Percentiles rank a stretch among this genome's conserved stretches.
These are phyloP conservation scores for Nezara viridula DNA, from an alignment of 2,888 invertebrate genomes.

Conservation along the genomic window DNA sequence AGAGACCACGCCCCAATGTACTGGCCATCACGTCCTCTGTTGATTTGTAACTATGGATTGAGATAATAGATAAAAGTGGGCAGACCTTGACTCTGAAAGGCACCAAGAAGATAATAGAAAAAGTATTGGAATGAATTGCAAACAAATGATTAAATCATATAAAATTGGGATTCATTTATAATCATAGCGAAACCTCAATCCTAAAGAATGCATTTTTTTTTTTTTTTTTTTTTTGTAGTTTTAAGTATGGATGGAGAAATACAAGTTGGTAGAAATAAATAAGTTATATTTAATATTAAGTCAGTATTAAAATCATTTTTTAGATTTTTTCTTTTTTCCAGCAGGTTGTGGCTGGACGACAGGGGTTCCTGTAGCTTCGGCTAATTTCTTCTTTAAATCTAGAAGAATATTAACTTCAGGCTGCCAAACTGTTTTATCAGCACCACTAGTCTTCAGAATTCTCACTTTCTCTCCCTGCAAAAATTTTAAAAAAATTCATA, in stretches of 20 bases:
- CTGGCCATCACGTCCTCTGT: too few species aligned
- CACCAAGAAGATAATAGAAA: neutral
- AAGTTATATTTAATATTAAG: slow-evolving; percentile 9
- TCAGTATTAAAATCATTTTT: slow-evolving; percentile 53
- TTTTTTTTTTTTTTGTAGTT: neutral
- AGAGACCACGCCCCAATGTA: too few species aligned
- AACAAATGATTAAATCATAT: neutral
- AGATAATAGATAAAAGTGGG: neutral
- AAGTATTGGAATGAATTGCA: too few species aligned
- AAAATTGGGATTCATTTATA: neutral
- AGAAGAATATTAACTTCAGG: slow-evolving; percentile 82
- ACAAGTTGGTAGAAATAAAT: neutral
- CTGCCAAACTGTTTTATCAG: slow-evolving; percentile 82
- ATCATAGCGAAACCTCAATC: neutral
- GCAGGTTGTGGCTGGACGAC: slow-evolving; percentile 52
- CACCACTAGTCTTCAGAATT: slow-evolving; percentile 81
- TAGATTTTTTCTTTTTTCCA: slow-evolving; percentile 57
- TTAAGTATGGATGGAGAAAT: neutral
- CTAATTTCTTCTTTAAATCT: slow-evolving; percentile 80
- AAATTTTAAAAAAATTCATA: slow-evolving; percentile 58
- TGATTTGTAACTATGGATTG: neutral
- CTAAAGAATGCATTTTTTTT: neutral
- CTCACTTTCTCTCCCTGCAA: slow-evolving; percentile 82
- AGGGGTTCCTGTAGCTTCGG: slow-evolving; percentile 66
- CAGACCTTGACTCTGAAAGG: neutral